Evolutionary conservation across 2,113 vertebrate genomes (phyloP), one percentile per base, ranked within the genome.

Genomic region (Pao palembangensis): DNA sequence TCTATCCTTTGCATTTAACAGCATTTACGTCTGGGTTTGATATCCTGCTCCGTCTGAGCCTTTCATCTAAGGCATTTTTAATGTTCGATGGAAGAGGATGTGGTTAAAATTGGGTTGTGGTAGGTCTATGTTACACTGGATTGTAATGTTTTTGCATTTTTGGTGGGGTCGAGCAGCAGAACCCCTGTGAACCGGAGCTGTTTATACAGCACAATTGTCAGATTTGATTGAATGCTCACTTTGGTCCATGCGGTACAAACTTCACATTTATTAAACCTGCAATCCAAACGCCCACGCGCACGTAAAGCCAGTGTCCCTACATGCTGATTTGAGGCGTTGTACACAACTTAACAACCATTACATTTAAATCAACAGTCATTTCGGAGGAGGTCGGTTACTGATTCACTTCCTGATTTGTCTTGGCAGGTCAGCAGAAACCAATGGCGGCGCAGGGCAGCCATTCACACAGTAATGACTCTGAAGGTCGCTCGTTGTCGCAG

Each of bases 91-190:
- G 34, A 12, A 38, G 10, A 76, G 80, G 76, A 82, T 80, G 80
- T 80, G 84, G 73, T 83, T 61, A 46, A 67, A 58, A 60, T 84
- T 77, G 82, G 70, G 63, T 65, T 71, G 8, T 18, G 3, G 44
- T 38, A 38, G 34, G 34, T 38, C 34, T 38, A 0, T 1, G 34
- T 38, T 38, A 38, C 34, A 2, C 34, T 12, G 10, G 34, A 12
- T 38, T 38, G 34, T 11, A 38, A 1, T 38, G 34, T 38, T 38
- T 38, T 38, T 38, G 34, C 34, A 38, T 38, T 2, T 10, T 12
- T 38, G 34, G 34, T 38, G 34, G 8, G 11, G 34, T 12, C 8
- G 10, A 38, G 34, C 34, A 12, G 34, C 34, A 38, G 34, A 11
- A 38, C 8, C 11, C 11, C 6, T 38, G 34, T 38, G 34, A 38